Percentiles rank a stretch among this genome's conserved stretches.
phyloP scores from a whole-genome alignment of 2,113 vertebrate genomes.

The Rhinichthys klamathensis region DNA sequence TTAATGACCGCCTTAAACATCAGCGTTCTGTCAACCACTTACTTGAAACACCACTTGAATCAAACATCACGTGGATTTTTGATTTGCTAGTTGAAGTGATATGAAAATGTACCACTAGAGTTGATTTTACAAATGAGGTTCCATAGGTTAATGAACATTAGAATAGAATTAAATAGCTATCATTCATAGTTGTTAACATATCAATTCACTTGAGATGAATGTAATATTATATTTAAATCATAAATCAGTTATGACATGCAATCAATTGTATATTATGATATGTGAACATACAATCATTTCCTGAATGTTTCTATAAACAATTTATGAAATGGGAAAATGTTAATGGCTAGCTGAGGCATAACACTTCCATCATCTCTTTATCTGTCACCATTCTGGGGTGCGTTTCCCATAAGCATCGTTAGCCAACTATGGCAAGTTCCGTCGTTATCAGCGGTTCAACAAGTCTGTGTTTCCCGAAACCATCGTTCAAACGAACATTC shows the following conservation, averaged over 20 bases:
- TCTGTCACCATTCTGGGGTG: neutral
- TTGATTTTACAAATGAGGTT: conserved; percentile 7
- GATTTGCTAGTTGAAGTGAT: neutral
- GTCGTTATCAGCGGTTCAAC: too few relatives aligned
- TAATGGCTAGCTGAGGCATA: neutral
- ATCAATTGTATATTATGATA: neutral
- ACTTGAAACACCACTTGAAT: conserved; percentile 19
- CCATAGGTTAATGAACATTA: neutral
- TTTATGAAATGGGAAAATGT: neutral
- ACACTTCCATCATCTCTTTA: neutral
- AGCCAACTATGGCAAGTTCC: too few relatives aligned
- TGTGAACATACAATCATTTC: neutral
- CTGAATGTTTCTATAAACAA: neutral
- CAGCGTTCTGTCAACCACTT: neutral
- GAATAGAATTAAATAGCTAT: too few relatives aligned
- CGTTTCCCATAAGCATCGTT: too few relatives aligned
- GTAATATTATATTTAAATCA: neutral
- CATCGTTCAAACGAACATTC: too few relatives aligned
- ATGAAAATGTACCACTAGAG: neutral
- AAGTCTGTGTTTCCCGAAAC: too few relatives aligned
- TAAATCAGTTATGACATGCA: neutral
- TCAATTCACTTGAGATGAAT: neutral
- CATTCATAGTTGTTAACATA: neutral
- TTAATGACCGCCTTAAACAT: neutral
- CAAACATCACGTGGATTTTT: neutral